These are phyloP conservation scores for Trachops cirrhosus DNA, from an alignment of 2,797 vertebrate genomes.

Conservation along the genomic window DNA sequence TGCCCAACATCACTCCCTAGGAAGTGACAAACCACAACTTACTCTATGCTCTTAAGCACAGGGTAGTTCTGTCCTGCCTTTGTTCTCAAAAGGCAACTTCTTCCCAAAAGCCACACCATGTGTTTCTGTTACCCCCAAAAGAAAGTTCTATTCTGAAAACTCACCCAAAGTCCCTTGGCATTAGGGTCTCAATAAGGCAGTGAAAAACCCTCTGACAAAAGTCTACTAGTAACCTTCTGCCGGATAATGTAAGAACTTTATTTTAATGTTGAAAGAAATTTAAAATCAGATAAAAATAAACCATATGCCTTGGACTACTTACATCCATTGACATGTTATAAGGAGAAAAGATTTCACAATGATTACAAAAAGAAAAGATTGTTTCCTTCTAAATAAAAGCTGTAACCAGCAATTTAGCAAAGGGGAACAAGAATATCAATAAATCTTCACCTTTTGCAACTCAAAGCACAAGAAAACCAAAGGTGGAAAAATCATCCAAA, in stretches of 20 bases:
- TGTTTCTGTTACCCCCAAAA: background rate
- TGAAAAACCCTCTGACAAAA: background rate
- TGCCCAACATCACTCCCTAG: background rate
- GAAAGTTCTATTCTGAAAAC: background rate
- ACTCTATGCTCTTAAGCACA: background rate
- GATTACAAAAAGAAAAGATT: background rate
- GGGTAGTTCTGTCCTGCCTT: background rate
- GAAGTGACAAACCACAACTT: background rate
- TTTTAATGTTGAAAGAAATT: background rate
- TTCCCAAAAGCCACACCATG: background rate
- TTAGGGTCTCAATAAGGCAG: background rate
- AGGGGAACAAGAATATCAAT: background rate
- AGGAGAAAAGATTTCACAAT: background rate
- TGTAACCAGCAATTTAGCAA: background rate
- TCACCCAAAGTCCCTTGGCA: background rate
- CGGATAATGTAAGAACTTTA: background rate
- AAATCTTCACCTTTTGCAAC: constrained; percentile 21
- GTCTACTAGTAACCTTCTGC: background rate
- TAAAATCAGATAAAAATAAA: constrained; percentile 30
- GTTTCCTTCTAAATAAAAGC: background rate
- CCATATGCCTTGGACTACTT: background rate
- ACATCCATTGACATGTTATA: background rate
- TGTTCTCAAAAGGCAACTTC: background rate
- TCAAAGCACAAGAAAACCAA: background rate
- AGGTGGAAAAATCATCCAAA: background rate